Evolutionary conservation across 53 echinoderm and acorn worm species (phyloP).

Genomic region (Echinometra lucunter): DNA sequence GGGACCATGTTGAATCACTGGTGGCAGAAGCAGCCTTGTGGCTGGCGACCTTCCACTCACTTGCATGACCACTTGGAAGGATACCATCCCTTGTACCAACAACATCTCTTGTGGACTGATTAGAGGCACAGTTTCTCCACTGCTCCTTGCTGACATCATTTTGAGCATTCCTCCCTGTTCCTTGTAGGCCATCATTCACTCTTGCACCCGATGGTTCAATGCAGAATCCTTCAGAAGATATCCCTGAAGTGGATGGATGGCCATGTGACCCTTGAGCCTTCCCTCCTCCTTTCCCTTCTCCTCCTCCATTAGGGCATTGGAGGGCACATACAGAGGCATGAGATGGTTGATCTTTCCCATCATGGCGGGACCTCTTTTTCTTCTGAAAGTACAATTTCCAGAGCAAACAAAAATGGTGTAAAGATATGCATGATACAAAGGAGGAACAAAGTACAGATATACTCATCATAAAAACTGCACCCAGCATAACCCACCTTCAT

Average conservation of each 20-base stretch:
- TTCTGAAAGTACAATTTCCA: constrained; percentile 4
- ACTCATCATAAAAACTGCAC: too few relatives aligned
- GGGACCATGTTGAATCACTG: background rate
- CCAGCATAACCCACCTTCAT: too few relatives aligned
- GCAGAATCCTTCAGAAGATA: background rate
- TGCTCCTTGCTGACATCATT: background rate
- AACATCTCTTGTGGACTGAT: background rate
- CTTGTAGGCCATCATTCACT: background rate
- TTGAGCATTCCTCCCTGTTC: background rate
- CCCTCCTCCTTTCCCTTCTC: too few relatives aligned
- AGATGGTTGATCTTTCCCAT: background rate
- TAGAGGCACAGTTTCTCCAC: background rate
- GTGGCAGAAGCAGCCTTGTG: background rate
- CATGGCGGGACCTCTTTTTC: constrained; percentile 10
- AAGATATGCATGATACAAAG: too few relatives aligned
- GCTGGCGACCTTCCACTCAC: background rate
- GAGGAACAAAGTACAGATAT: too few relatives aligned
- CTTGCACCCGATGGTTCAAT: background rate
- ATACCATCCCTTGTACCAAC: background rate
- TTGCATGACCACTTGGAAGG: background rate
- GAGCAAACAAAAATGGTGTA: too few relatives aligned
- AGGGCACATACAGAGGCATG: background rate
- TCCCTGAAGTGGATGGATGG: background rate
- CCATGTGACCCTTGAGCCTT: background rate
- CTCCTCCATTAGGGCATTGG: too few relatives aligned